Conservation (phyloP, 2,888 invertebrate genomes). For the Meiosimyza decipiens region DNA sequence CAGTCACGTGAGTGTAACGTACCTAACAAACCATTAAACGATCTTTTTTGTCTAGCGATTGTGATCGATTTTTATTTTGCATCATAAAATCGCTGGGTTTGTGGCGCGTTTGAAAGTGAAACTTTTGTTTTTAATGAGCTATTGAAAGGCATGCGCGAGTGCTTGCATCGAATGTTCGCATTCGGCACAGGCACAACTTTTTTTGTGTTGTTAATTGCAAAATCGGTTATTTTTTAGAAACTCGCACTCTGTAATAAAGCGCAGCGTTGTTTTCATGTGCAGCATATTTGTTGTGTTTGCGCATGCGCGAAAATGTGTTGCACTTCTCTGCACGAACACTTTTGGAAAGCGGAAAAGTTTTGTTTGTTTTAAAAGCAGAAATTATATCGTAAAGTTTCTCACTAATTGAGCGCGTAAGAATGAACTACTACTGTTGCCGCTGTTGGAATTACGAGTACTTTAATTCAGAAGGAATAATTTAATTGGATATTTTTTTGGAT, state of each 20-base stretch:
- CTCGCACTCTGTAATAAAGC: not conserved
- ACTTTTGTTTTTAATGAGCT: slow-evolving; percentile 23
- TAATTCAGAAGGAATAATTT: not conserved
- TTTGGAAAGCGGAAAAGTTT: not conserved
- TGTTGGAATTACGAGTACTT: not conserved
- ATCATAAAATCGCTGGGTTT: not conserved
- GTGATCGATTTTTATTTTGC: not conserved
- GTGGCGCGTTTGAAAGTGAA: slow-evolving; percentile 19
- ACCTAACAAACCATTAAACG: slow-evolving; percentile 2
- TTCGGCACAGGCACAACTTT: no score
- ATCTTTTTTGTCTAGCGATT: not conserved
- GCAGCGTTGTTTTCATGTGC: not conserved
- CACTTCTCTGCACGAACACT: no score
- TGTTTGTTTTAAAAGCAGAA: not conserved
- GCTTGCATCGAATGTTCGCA: not conserved
- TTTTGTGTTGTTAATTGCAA: no score
- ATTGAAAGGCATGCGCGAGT: not conserved
- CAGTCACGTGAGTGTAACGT: slow-evolving; percentile 17
- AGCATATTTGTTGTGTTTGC: slow-evolving; percentile 1
- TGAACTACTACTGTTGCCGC: not conserved
- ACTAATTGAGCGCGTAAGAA: not conserved
- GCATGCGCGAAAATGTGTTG: slow-evolving; percentile 14
- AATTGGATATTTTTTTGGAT: not conserved
- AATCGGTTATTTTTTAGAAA: no score
- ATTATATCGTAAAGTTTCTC: not conserved